Base-by-base conservation (phyloP, 30 jellyfish, hydroid and myxozoan genomes). In the Rhopilema esculentum region DNA sequence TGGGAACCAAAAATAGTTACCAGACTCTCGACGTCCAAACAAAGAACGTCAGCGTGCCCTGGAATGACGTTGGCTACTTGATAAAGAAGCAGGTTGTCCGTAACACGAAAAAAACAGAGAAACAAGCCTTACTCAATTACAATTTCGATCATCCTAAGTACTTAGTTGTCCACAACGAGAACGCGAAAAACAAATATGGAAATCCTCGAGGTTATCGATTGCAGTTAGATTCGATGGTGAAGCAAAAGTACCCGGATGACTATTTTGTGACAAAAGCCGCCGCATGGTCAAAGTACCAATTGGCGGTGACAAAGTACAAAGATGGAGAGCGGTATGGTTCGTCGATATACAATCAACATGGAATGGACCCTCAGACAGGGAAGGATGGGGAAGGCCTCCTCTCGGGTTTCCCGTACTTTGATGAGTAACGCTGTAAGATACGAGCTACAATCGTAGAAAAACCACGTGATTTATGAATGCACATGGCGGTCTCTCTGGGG, bases 81-180 rank as follows among this genome's bases (percentile, higher is more conserved):
- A 52, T 70, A 23, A 83, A 84, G 79, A 84, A 86, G 27, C 70
- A 53, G 32, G 86, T 86, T n/a, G 83, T 69, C 16, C 77, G 85
- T 20, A 75, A 80, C 69, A 69, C 67, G 61, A 86, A 82, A 86
- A 87, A 53, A 26, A 92, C 94, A 9, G 98, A 92, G 66, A 63
- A 79, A 64, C 91, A 92, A 25, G 98, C 98, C 32, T 65, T 82
- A 68, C 31, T 92, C 12, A 31, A 76, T 18, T 92, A 92, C 85
- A 82, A 92, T 52, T 92, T 92, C 74, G 98, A 92, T 69, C 71
- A 48, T 75, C 98, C 98, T 32, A 92, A 92, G 74, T 87, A 92
- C 72, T 53, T 74, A 62, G 90, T 92, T 7, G 48, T 92, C 49
- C 50, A 86, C 30, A 92, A 92, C 75, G 91, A 87, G 30, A 68